Evolutionary conservation across 23 tunicate genomes (phyloP), one percentile per base, ranked within the genome.

Genomic region (Ascidia mentula): DNA sequence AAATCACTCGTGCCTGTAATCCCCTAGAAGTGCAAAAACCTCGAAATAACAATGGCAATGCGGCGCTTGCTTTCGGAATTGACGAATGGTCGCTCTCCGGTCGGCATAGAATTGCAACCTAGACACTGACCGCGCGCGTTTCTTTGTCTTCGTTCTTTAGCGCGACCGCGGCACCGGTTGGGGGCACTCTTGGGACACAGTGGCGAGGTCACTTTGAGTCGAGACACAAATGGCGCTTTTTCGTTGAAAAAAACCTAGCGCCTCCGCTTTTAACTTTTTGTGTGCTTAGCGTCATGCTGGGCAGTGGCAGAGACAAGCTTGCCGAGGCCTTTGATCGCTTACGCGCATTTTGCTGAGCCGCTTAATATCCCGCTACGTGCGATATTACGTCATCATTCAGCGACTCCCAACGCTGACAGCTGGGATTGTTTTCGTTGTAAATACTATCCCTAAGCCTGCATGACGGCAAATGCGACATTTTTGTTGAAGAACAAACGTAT

Each of bases 201-300:
- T n/a, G n/a, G n/a, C n/a, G n/a, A n/a, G 28, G 65, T 53, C 65
- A 28, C 65, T 53, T 26, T 9, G 65, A 53, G 65, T 26, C 65
- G 65, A 53, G 65, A 9, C 65, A 28, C 22, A 53, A 53, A 53
- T 53, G 1, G 22, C 65, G 24, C n/a, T n/a, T n/a, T n/a, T 53
- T 53, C 24, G 65, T 28, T 20, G 65, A 9, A 9, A 26, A 53
- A 20, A 53, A 53, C 28, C 65, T 26, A 20, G 65, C 65, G 65
- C 65, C 24, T 53, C 28, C 22, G 65, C 65, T 53, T 53, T 53
- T 28, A 53, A 53, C 65, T 53, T 9, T 20, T 53, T 53, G 65
- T 53, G 65, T 53, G 24, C 65, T 53, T 53, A 53, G 65, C 65
- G 65, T 53, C 65, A 53, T 9, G 65, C 65, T 53, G 65, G 65